These are phyloP conservation scores for Rhegmatorhina hoffmannsi DNA, from an alignment of 2,113 vertebrate species.

Conservation along the genomic window DNA sequence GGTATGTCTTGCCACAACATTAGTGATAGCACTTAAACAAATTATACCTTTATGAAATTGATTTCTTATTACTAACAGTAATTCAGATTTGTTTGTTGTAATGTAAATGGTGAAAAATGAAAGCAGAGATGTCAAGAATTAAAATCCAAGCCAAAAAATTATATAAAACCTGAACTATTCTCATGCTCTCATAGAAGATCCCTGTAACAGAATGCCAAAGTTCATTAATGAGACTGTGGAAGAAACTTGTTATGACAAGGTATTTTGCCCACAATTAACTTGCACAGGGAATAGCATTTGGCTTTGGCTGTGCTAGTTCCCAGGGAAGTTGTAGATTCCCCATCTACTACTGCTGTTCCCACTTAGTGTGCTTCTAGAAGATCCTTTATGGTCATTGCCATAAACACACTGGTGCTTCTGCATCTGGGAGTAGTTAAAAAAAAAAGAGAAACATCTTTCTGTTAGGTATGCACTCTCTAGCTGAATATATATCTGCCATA, in stretches of 20 bases:
- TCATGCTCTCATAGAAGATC: neutral
- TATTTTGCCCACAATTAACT: constrained; percentile 14
- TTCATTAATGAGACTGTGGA: neutral
- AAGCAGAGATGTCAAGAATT: neutral
- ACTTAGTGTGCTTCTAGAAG: neutral
- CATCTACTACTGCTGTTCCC: neutral
- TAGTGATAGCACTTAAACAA: neutral
- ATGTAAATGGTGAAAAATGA: neutral
- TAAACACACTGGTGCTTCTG: accelerated
- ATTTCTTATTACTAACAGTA: neutral
- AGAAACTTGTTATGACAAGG: neutral
- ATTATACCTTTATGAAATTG: neutral
- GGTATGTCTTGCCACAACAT: neutral
- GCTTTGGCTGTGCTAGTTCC: neutral
- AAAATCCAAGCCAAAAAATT: neutral
- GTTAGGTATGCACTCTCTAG: neutral
- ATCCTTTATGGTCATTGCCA: neutral
- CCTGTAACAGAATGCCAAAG: neutral
- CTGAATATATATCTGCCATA: neutral
- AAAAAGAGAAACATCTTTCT: neutral
- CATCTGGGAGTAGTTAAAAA: neutral
- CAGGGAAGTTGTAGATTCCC: neutral
- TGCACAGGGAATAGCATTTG: neutral
- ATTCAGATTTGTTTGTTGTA: neutral
- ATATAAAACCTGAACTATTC: neutral